Conservation (phyloP, 2,113 vertebrate genomes). For the Mobula birostris region DNA sequence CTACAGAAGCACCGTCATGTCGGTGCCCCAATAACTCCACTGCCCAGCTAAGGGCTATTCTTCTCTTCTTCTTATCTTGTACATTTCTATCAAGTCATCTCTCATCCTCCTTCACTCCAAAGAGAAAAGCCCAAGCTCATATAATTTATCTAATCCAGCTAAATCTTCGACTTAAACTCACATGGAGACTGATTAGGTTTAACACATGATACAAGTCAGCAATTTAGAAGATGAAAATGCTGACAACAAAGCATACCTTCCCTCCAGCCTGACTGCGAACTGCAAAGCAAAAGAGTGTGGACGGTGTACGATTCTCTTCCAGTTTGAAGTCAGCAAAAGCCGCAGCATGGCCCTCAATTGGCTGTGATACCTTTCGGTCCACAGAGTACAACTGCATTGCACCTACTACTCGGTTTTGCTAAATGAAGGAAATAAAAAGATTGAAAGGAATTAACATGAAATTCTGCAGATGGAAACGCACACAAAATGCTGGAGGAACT, state of each 20-base stretch:
- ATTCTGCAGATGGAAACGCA: too few species aligned
- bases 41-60: too few species aligned
- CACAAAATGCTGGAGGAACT: too few species aligned
- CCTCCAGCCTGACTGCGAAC: slow-evolving; percentile 77
- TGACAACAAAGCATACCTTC: slow-evolving; percentile 62
- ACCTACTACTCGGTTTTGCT: slow-evolving; percentile 89
- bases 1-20: too few species aligned
- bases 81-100: too few species aligned
- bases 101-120: too few species aligned
- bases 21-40: too few species aligned
- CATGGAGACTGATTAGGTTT: not conserved
- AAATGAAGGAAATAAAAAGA: not conserved
- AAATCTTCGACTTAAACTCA: not conserved
- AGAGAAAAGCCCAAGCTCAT: too few species aligned
- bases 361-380: slow-evolving; percentile 85
- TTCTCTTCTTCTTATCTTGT: too few species aligned
- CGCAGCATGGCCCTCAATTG: slow-evolving; percentile 84
- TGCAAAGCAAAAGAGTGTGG: slow-evolving; percentile 86
- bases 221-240: not conserved
- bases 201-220: not conserved
- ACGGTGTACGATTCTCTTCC: slow-evolving; percentile 74
- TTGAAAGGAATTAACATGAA: not conserved
- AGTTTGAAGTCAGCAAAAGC: slow-evolving; percentile 85
- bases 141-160: too few species aligned
- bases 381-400: slow-evolving; percentile 89